Conservation (phyloP, 1,140 invertebrate species). For the Conus ventricosus region DNA sequence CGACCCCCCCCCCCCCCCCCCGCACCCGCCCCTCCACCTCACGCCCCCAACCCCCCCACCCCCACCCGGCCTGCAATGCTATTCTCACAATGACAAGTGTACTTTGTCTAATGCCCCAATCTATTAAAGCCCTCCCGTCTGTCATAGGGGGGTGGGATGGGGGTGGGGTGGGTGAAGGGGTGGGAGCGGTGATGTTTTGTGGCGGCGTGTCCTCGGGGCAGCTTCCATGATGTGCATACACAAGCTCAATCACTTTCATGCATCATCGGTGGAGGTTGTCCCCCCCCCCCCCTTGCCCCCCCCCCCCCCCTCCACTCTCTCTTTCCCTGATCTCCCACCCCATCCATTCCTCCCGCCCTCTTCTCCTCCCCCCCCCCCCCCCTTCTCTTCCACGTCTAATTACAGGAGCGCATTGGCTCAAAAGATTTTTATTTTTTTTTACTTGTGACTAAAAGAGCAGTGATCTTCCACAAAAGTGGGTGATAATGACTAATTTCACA, state of each 20-base stretch:
- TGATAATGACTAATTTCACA: too few species aligned
- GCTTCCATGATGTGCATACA: background rate
- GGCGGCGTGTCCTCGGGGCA: background rate
- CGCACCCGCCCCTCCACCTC: too few species aligned
- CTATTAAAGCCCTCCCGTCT: background rate
- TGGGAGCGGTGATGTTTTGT: background rate
- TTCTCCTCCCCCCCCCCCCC: too few species aligned
- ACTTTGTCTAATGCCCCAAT: background rate
- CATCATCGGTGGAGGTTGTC: background rate
- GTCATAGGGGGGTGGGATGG: background rate
- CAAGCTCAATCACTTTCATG: background rate
- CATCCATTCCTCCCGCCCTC: background rate
- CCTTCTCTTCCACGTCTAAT: background rate
- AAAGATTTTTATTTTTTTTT: too few species aligned
- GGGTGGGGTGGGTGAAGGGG: background rate
- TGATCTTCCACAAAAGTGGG: too few species aligned
- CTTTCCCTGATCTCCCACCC: background rate
- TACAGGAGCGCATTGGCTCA: too few species aligned
- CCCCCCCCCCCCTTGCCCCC: background rate
- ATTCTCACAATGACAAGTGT: background rate
- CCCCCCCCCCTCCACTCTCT: background rate
- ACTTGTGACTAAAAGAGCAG: too few species aligned
- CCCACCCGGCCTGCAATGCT: too few species aligned
- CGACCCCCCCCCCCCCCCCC: too few species aligned
- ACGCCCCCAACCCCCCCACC: too few species aligned